Evolutionary conservation across 2,888 invertebrate genomes (phyloP).

Genomic region (Axea sp.): DNA sequence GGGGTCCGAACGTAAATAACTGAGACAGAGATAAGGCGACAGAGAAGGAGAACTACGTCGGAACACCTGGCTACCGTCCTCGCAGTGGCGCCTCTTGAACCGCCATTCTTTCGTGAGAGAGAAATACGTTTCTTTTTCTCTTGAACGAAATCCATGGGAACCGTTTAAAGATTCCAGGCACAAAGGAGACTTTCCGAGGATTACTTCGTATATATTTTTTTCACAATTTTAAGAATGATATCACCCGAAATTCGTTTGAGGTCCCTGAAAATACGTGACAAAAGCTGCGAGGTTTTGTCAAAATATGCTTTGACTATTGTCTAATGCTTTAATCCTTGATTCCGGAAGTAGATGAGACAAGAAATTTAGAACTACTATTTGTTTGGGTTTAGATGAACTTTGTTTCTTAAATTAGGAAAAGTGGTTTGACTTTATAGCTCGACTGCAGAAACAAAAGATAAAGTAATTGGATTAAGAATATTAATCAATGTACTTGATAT

Average conservation of each 20-base stretch:
- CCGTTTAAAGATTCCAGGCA: slow-evolving; percentile 64
- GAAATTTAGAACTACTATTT: too few species aligned
- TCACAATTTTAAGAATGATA: slow-evolving; percentile 41
- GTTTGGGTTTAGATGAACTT: too few species aligned
- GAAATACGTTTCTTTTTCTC: slow-evolving; percentile 67
- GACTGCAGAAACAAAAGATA: too few species aligned
- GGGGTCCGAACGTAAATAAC: slow-evolving; percentile 7
- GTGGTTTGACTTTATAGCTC: too few species aligned
- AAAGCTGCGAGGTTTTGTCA: slow-evolving; percentile 11
- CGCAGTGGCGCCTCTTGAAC: slow-evolving; percentile 70
- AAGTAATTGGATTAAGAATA: too few species aligned
- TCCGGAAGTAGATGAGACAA: too few species aligned
- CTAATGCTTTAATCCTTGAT: too few species aligned
- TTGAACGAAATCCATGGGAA: slow-evolving; percentile 69
- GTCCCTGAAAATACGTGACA: slow-evolving; percentile 39
- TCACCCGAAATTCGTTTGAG: slow-evolving; percentile 40
- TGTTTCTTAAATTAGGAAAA: too few species aligned
- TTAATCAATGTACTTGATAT: too few species aligned
- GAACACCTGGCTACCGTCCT: slow-evolving; percentile 73
- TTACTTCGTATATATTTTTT: slow-evolving; percentile 47
- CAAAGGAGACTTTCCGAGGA: slow-evolving; percentile 59
- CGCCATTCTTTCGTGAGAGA: slow-evolving; percentile 63
- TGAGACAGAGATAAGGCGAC: slow-evolving; percentile 38
- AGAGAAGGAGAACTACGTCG: slow-evolving; percentile 59
- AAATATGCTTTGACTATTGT: too few species aligned